Conservation (phyloP, 2,797 vertebrate species). For the Hapalemur alaotrensis region DNA sequence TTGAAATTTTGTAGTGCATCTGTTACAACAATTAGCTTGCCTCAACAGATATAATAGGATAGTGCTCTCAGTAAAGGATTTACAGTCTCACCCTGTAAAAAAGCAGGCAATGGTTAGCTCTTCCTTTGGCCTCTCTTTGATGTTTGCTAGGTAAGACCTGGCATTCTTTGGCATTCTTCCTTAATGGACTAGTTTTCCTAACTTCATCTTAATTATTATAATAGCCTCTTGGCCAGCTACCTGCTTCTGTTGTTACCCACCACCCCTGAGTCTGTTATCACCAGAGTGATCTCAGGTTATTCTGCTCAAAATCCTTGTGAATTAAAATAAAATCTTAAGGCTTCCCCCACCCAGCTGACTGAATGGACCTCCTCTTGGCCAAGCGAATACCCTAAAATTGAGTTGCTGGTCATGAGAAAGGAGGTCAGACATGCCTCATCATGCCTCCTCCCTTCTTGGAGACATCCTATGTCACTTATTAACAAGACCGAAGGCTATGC, state of each 20-base stretch:
- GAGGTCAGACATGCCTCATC: no score
- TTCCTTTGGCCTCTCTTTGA: neutral
- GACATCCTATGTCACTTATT: no score
- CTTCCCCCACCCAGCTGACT: no score
- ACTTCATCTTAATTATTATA: neutral
- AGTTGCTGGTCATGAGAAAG: no score
- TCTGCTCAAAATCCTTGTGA: neutral
- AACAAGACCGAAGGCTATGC: no score
- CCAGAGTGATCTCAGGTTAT: neutral
- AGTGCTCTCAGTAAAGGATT: neutral
- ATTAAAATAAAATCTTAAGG: no score
- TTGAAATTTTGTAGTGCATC: neutral
- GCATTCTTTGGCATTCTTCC: neutral
- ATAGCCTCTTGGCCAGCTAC: neutral
- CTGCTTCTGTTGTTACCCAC: neutral
- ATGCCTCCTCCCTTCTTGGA: no score
- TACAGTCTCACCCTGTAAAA: neutral
- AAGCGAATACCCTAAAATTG: no score
- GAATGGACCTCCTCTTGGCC: no score
- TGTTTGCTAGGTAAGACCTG: neutral
- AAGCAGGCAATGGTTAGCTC: neutral
- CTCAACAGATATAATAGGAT: neutral
- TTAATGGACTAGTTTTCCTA: neutral
- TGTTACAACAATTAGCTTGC: neutral
- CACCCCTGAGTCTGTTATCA: neutral